These are phyloP conservation scores for Oenanthe oenanthe DNA, from an alignment of 2,113 vertebrate genomes.

Conservation along the genomic window DNA sequence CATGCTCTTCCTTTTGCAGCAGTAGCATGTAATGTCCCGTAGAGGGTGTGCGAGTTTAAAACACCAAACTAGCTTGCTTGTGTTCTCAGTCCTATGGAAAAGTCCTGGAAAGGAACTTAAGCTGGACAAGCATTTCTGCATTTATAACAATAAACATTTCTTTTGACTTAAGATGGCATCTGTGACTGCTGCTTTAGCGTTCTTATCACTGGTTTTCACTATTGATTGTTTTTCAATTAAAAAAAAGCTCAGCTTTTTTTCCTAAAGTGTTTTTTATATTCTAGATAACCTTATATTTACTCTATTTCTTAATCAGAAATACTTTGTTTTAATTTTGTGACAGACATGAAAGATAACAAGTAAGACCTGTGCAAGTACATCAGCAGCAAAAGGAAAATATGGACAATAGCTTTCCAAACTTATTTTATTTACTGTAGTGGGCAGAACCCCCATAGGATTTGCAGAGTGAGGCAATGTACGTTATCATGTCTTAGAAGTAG, in stretches of 20 bases:
- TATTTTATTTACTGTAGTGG: neutral
- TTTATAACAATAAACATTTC: constrained; percentile 40
- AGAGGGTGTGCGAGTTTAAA: neutral
- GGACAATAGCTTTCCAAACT: neutral
- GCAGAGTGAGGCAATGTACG: neutral
- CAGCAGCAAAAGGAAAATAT: neutral
- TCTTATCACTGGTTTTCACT: neutral
- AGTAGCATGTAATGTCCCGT: neutral
- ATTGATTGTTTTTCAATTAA: neutral
- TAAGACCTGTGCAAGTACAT: neutral
- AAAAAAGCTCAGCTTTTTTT: neutral
- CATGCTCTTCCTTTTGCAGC: neutral
- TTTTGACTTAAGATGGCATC: neutral
- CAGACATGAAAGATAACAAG: neutral
- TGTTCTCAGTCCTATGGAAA: neutral
- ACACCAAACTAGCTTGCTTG: neutral
- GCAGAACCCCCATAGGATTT: fast-evolving
- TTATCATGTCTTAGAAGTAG: constrained; percentile 54
- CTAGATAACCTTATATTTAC: neutral
- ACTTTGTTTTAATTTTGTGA: neutral
- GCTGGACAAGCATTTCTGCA: neutral
- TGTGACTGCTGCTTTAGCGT: neutral
- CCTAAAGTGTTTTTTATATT: neutral
- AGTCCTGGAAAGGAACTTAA: neutral
- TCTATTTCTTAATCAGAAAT: neutral